Evolutionary conservation across 2,888 invertebrate genomes (phyloP), one percentile per base, ranked within the genome.

Genomic region (Stenodera caucasica): DNA sequence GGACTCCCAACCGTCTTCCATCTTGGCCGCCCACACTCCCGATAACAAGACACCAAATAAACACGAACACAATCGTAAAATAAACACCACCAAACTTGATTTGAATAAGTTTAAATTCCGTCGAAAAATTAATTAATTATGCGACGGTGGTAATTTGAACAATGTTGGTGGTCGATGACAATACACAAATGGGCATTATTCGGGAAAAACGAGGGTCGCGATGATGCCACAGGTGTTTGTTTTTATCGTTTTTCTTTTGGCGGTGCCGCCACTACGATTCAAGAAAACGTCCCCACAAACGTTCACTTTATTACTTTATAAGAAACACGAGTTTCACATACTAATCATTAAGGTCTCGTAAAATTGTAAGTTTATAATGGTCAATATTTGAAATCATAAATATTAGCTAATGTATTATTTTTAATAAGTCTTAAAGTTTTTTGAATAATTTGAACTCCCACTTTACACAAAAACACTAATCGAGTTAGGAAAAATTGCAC

Each of bases 1-100:
- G 67, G 76, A 74, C 71, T 81, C 81, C 81, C 81, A 81, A 67
- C 77, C 74, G 68, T 81, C 81, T 73, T 81, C 81, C 81, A 81
- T 81, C 74, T 78, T 77, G 72, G 63, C 64, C 70, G 68, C 70
- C 68, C 67, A 72, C 72, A 64, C 69, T 66, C 56, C 57, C 18
- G 11, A 18, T 11, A 40, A 21, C 8, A 18, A 18, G 11, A 40
- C 40, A 40, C 37, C 35, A 35, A 40, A 40, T 18, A 11, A 18
- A 18, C 5, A 37, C 15, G 21, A 11, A 37, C 14, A 37, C 37
- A 8, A n/a, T 2, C 32, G 2, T 2, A 11, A 32, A 11, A 37
- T 0, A 37, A 37, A 37, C 15, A 37, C 15, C 37, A 15, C 40
- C 40, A 40, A 32, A 69, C 68, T 62, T 55, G 61, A 68, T 68